Base-by-base conservation (phyloP, 2,113 vertebrate genomes). In the Ancistrus triradiatus region DNA sequence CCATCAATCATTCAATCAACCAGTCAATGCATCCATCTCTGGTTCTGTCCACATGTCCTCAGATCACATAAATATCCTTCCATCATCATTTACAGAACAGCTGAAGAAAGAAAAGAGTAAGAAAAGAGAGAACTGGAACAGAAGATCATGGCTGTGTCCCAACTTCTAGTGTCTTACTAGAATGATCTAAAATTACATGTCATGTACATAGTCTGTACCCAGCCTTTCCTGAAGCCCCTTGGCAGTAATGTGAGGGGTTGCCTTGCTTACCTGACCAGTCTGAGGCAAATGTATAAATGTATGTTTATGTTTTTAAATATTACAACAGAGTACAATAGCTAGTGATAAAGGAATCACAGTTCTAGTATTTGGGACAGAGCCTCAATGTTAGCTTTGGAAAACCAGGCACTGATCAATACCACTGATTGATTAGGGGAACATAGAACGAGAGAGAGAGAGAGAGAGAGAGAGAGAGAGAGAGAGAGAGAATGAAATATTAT, bases 391-490 rank as follows among this genome's bases (percentile, higher is more conserved):
- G 38, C 7, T 38, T 31, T 31, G 35, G 38, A 25, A 57, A 42
- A 58, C 21, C 37, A 18, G 35, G 15, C 21, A 31, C 7, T 3
- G 27, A 31, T 31, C 7, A 31, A 31, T 4, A 31, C 27, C 3
- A 35, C 55, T 57, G 42, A 47, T 46, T 11, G 17, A 43, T 42
- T 33, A 28, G 43, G 17, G 19, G 11, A 21, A 21, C 19, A 7
- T 7, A 59, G 31, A 18, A 47, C 11, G 33, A 48, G 21, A 47
- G 24, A 46, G 1, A 11, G 6, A 59, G 56, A 31, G 25, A 18
- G 10, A 14, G 24, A n/a, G 1, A 49, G 38, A 47, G 10, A 66
- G 63, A 76, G 61, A 68, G 25, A 68, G 25, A 68, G 37, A 65
- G 3, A 62, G 25, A n/a, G n/a, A n/a, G n/a, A n/a, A n/a, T n/a